phyloP scores from a whole-genome alignment of 2,888 invertebrate genomes.

The Drosophila vallismaia region DNA sequence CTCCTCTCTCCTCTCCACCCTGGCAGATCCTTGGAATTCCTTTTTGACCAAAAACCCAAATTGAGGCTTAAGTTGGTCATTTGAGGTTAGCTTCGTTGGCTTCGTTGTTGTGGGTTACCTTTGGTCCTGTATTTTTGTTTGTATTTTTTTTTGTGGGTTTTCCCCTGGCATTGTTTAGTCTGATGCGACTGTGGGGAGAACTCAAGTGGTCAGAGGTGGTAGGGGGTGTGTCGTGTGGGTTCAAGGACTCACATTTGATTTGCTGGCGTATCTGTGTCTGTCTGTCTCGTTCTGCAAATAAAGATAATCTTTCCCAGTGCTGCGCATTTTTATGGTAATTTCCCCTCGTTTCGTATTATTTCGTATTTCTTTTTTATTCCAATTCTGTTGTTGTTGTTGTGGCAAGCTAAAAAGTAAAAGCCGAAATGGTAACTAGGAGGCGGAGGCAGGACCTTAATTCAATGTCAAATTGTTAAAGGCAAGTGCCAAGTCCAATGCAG shows the following conservation, averaged over 20 bases:
- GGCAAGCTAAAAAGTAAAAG: conserved; percentile 6
- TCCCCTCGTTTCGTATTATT: conserved; percentile 23
- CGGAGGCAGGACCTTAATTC: conserved; percentile 51
- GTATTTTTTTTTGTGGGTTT: conserved; percentile 23
- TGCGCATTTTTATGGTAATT: conserved; percentile 77
- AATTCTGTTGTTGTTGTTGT: neutral
- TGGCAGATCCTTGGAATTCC: conserved; percentile 7
- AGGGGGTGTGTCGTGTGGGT: conserved; percentile 32
- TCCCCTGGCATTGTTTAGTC: conserved; percentile 35
- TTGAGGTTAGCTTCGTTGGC: conserved; percentile 23
- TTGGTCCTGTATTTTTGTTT: conserved; percentile 30
- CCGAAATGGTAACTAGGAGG: neutral
- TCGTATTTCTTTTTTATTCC: conserved; percentile 1
- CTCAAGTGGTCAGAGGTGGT: conserved; percentile 14
- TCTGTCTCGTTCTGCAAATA: conserved; percentile 52
- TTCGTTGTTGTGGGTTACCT: conserved; percentile 33
- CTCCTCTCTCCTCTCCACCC: neutral
- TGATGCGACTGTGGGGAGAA: conserved; percentile 46
- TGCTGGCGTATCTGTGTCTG: conserved; percentile 23
- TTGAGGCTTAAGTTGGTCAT: conserved; percentile 48
- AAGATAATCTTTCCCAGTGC: conserved; percentile 70
- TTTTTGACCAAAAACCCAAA: conserved; percentile 29
- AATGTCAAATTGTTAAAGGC: conserved; percentile 52
- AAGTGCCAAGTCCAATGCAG: conserved; percentile 43
- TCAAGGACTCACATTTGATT: conserved; percentile 73